Base-by-base conservation (phyloP, 2,113 vertebrate species). In the Narcine bancroftii region DNA sequence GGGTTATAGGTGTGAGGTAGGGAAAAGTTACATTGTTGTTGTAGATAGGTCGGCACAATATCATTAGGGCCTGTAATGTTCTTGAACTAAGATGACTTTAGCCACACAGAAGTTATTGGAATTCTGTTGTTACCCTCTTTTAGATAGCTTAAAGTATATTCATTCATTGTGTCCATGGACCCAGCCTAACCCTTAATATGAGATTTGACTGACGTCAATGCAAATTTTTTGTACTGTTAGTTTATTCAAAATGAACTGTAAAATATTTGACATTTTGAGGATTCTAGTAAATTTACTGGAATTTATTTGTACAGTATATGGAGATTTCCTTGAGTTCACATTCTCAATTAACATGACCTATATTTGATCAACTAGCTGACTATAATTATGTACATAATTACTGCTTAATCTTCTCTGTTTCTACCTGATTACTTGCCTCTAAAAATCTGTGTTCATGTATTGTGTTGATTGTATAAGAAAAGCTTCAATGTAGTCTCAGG, bases 271-370 rank as follows among this genome's bases (percentile, higher is more conserved):
- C 71, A 24, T 2, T 33, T 91, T 91, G 45, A 69, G 36, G 60
- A 19, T 87, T 87, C 81, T 71, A 39, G 21, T 69, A 6, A 66
- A 11, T 45, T 24, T 91, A 19, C 89, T 69, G 63, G 24, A 45
- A 47, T 65, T 91, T 91, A 47, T 10, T 17, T 69, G 87, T 69
- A 91, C 47, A 69, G 87, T 69, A 91, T 69, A 69, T 91, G 36
- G 39, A 29, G 15, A 69, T 53, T 50, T 69, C 39, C 10, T 91
- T 91, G 39, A 69, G 65, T 91, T 39, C 65, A 69, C 26, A 39
- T 65, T 69, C 4, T 39, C 63, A 69, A 47, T 45, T 69, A 47
- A 91, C 47, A 39, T 91, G 39, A 71, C 9, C 42, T 69, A 69
- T 45, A 91, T 36, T 45, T 45, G 66, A 17, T 65, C 45, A 91